Percentiles rank a stretch among this genome's conserved stretches.
These are phyloP conservation scores for Heliconius eleuchia DNA, from an alignment of 1,140 invertebrate species.

Conservation along the genomic window DNA sequence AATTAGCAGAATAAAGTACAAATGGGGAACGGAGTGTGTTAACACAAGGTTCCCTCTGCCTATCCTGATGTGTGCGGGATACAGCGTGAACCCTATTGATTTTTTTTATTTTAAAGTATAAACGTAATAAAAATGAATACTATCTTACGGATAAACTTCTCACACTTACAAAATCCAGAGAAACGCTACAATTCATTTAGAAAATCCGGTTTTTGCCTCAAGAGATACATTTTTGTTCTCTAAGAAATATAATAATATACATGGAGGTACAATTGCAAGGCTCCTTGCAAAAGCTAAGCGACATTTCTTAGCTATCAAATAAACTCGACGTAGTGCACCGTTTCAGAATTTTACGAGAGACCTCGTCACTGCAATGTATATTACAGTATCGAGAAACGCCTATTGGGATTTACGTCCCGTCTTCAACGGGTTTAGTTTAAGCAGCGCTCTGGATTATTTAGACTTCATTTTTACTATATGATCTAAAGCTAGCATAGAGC, in stretches of 20 bases:
- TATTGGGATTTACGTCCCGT: constrained; percentile 26
- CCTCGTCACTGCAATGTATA: constrained; percentile 31
- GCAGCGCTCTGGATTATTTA: constrained; percentile 24
- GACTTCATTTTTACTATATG: constrained; percentile 7
- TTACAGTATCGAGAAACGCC: constrained; percentile 24
- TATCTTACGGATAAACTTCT: too few relatives aligned
- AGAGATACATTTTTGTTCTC: background rate
- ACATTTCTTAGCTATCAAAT: constrained; percentile 33
- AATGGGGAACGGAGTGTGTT: too few relatives aligned
- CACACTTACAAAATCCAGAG: too few relatives aligned
- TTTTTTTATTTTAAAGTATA: too few relatives aligned
- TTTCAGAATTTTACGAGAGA: constrained; percentile 35
- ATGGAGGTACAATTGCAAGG: constrained; percentile 21
- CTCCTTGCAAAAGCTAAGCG: constrained; percentile 27
- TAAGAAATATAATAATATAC: background rate
- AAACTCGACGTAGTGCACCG: constrained; percentile 32
- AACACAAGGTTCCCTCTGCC: too few relatives aligned
- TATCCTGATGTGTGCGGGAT: too few relatives aligned
- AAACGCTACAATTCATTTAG: too few relatives aligned
- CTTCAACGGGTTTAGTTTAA: constrained; percentile 28
- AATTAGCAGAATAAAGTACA: too few relatives aligned
- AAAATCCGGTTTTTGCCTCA: background rate
- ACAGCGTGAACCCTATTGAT: too few relatives aligned
- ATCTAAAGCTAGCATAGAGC: background rate
- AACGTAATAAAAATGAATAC: too few relatives aligned